Evolutionary conservation across 2,797 vertebrate genomes (phyloP), one percentile per base, ranked within the genome.

Genomic region (Lacerta viridis): DNA sequence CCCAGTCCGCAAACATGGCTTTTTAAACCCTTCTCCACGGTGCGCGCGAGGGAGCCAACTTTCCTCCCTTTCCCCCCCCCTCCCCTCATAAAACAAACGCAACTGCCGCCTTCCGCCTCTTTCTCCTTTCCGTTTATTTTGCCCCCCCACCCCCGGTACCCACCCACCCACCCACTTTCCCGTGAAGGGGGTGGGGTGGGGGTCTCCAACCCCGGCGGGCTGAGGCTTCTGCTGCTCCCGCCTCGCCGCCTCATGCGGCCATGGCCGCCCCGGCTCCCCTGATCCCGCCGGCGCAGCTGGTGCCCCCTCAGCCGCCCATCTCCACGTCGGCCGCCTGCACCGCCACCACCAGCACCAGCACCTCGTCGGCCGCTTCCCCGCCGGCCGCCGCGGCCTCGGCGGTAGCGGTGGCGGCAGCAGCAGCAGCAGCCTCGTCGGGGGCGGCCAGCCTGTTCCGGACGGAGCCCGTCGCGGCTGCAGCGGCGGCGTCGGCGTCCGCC

Each of bases 191-290:
- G 18, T 4, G 61, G 84, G 39, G 23, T 29, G 41, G 64, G 7
- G 71, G 75, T n/a, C 6, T 33, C 9, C 2, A 23, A 20, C 36
- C 11, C 20, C 23, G 66, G 46, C 23, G 36, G n/a, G 59, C 71
- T 46, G 36, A 66, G 11, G 85, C 75, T 15, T 29, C 29, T 9
- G 41, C 85, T 46, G 83, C 83, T 5, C 5, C 10, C 5, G n/a
- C 68, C 33, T 0, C 66, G 13, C 7, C 88, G 27, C 66, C 83
- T 66, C 11, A 98, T 98, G 98, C 98, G 97, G 98, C 98, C 98
- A 99, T 99, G 99, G 99, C 98, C 96, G 98, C 98, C 93, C 98
- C 99, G 98, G 98, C 98, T 97, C 98, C 99, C 97, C 96, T 99
- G 96, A 98, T 99, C 97, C 98, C 98, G 95, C 98, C 98, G 93